Evolutionary conservation across 1,140 invertebrate genomes (phyloP), one percentile per base, ranked within the genome.

Genomic region (Rhizoglyphus robini): DNA sequence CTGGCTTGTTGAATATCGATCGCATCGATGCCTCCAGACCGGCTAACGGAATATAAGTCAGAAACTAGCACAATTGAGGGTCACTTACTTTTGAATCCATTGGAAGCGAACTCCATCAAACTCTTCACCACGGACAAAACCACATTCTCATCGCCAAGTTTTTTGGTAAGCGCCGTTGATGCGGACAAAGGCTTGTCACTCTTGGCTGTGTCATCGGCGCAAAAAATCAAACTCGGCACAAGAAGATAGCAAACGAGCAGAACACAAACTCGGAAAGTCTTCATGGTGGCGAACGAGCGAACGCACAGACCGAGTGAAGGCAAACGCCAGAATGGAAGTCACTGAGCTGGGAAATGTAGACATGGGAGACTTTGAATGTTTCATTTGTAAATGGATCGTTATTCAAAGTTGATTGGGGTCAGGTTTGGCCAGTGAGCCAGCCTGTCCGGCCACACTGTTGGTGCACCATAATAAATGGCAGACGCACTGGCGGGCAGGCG

Each of bases 11-110:
- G 34, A 69, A 51, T 4, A 63, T 15, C 5, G 65, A 68, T 25
- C 68, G 30, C 23, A 69, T n/a, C 15, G 65, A 67, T n/a, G 68
- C 38, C 41, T 64, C 63, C 3, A 64, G n/a, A 2, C 47, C 47
- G 20, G 63, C 63, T 64, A 15, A n/a, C n/a, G n/a, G n/a, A n/a
- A n/a, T n/a, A n/a, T n/a, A n/a, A n/a, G n/a, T n/a, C n/a, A n/a
- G n/a, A n/a, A n/a, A n/a, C n/a, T n/a, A n/a, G n/a, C n/a, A n/a
- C n/a, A n/a, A n/a, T n/a, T n/a, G n/a, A n/a, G n/a, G n/a, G n/a
- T n/a, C n/a, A 60, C 58, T 60, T 34, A 60, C 58, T 23, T 60
- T 27, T 30, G 30, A 60, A 60, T 38, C 58, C 58, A 46, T 30
- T 60, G 15, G 58, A 60, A 60, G 58, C 58, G 18, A 32, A 29